Evolutionary conservation across 2,888 invertebrate species (phyloP).

Genomic region (Choreutis nemorana): DNA sequence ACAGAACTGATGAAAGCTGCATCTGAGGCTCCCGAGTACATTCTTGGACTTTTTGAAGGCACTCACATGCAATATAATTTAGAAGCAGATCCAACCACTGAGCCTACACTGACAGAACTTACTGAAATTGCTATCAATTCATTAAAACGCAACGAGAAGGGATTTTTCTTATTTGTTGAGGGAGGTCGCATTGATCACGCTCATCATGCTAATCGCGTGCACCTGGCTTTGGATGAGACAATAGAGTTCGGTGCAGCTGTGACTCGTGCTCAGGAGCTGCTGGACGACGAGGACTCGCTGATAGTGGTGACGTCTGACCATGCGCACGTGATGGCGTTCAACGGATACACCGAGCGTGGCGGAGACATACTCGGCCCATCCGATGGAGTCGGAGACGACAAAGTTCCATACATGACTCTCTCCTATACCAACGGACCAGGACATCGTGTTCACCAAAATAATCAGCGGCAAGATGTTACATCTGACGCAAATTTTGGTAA

Average conservation of each 20-base stretch:
- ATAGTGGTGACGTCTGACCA: slow-evolving; percentile 77
- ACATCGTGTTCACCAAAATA: slow-evolving; percentile 26
- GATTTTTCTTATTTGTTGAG: slow-evolving; percentile 83
- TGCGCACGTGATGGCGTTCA: slow-evolving; percentile 69
- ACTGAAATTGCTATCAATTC: slow-evolving; percentile 72
- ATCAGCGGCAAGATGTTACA: slow-evolving; percentile 39
- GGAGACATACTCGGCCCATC: slow-evolving; percentile 18
- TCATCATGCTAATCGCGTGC: slow-evolving; percentile 69
- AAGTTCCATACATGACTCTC: slow-evolving; percentile 61
- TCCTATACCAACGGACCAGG: slow-evolving; percentile 70
- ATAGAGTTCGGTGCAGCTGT: slow-evolving; percentile 71
- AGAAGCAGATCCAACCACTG: slow-evolving; percentile 60
- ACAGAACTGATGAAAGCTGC: slow-evolving; percentile 51
- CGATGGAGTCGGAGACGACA: slow-evolving; percentile 34
- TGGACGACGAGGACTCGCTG: slow-evolving; percentile 69
- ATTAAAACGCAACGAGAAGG: slow-evolving; percentile 69
- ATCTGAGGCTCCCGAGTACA: slow-evolving; percentile 63
- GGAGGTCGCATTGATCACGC: slow-evolving; percentile 73
- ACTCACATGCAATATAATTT: slow-evolving; percentile 73
- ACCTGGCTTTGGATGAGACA: slow-evolving; percentile 73
- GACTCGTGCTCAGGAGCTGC: slow-evolving; percentile 37
- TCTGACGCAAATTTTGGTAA: slow-evolving; percentile 15
- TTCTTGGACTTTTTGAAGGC: slow-evolving; percentile 70
- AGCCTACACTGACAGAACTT: slow-evolving; percentile 54
- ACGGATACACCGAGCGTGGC: slow-evolving; percentile 68